Evolutionary conservation across 2,888 invertebrate genomes (phyloP), one percentile per base, ranked within the genome.

Genomic region (Limnephilus lunatus): DNA sequence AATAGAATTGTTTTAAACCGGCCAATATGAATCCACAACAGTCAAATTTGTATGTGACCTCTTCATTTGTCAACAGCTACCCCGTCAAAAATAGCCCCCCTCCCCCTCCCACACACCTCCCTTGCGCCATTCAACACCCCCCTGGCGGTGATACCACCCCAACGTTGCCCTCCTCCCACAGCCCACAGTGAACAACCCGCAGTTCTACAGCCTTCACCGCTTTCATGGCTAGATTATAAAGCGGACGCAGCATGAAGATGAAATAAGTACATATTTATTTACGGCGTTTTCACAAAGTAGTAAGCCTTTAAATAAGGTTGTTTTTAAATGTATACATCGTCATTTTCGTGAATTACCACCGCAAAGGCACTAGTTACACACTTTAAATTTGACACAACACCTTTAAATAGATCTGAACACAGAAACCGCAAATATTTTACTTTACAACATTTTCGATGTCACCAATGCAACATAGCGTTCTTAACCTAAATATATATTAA

Each of bases 51-150:
- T 44, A 86, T 86, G 86, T 44, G 86, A n/a, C 86, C 86, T 83
- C 86, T 86, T 86, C 86, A 86, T 86, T 86, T 86, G 86, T 86
- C 86, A 86, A 86, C 86, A 44, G 14, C 86, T 44, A 44, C 86
- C 44, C 48, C 85, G 35, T 85, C 85, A 32, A 83, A 83, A 83
- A 5, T 39, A 44, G 86, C 86, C n/a, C 30, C 30, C 48, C 85
- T 3, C 86, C 48, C 68, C n/a, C 85, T 39, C 9, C 85, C 48
- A 3, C 25, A 68, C 68, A 68, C 68, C 9, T 14, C 68, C 25
- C 39, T 30, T 3, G n/a, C n/a, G 86, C 15, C 30, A 30, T 86
- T 44, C 86, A 12, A 44, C 86, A 82, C 90, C 81, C 90, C n/a
- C 81, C 83, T 68, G 68, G 68, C 9, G 68, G 68, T n/a, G 68